Conservation (phyloP, 2,113 vertebrate species). For the Amphiprion percula region DNA sequence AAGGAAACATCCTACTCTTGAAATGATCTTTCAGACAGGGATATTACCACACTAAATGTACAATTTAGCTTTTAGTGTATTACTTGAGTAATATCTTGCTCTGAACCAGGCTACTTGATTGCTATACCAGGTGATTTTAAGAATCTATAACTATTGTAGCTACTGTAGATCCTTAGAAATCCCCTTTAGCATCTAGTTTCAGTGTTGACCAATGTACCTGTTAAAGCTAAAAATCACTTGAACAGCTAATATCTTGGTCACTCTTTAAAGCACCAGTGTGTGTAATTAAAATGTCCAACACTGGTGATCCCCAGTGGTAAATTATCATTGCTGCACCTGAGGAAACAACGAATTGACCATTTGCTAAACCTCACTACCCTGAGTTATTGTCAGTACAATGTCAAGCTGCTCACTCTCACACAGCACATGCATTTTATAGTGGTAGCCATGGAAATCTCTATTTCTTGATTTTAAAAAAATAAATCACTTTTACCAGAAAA, state of each 20-base stretch:
- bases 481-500: no score
- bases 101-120: not conserved
- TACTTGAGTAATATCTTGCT: conserved; percentile 1
- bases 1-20: not conserved
- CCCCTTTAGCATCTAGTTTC: no score
- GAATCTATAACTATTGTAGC: not conserved
- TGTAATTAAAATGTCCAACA: not conserved
- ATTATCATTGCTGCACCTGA: not conserved
- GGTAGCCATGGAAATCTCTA: not conserved
- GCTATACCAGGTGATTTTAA: not conserved
- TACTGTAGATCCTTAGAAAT: no score
- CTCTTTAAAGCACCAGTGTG: no score
- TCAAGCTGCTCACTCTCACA: not conserved
- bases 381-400: not conserved
- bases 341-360: not conserved
- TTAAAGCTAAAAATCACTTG: no score
- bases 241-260: no score
- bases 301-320: not conserved
- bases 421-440: not conserved
- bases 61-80: not conserved
- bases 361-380: not conserved
- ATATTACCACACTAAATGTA: not conserved
- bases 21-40: not conserved
- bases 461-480: not conserved
- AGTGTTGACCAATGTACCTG: no score